Conservation (phyloP, 2,113 vertebrate genomes). For the Geococcyx californianus region DNA sequence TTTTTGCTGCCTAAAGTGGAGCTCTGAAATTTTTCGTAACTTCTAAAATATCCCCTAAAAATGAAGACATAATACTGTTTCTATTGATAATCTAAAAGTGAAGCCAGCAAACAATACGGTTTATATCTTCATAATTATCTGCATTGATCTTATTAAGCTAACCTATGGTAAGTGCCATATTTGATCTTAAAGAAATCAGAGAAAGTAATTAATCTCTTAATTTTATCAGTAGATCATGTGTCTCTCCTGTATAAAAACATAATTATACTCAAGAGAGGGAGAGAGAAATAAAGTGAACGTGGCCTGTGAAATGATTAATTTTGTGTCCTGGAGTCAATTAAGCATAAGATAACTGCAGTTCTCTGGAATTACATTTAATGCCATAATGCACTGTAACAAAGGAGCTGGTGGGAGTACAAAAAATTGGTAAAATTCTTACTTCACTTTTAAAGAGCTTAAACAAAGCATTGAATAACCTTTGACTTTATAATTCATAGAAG, state of each 20-base stretch:
- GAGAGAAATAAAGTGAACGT: conserved; percentile 51
- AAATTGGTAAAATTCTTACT: conserved; percentile 6
- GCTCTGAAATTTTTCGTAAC: not conserved
- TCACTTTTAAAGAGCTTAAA: not conserved
- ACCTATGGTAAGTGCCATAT: not conserved
- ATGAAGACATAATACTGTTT: not conserved
- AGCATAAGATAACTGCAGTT: conserved; percentile 26
- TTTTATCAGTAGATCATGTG: not conserved
- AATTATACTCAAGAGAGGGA: conserved; percentile 28
- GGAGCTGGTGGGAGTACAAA: not conserved
- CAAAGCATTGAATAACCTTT: not conserved
- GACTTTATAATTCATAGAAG: not conserved
- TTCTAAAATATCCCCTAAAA: not conserved
- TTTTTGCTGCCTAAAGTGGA: not conserved
- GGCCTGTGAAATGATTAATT: conserved; percentile 49
- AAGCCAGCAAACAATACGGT: not conserved
- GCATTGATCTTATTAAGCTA: not conserved
- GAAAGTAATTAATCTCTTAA: conserved; percentile 55
- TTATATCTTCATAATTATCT: not conserved
- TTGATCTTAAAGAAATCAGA: conserved; percentile 29
- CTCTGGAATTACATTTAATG: conserved; percentile 37
- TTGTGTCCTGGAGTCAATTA: conserved; percentile 55
- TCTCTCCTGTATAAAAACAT: conserved; percentile 47
- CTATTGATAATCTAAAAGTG: not conserved
- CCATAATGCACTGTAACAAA: conserved; percentile 37